Base-by-base conservation (phyloP, 2,888 invertebrate species). In the Drosophila quinaria region DNA sequence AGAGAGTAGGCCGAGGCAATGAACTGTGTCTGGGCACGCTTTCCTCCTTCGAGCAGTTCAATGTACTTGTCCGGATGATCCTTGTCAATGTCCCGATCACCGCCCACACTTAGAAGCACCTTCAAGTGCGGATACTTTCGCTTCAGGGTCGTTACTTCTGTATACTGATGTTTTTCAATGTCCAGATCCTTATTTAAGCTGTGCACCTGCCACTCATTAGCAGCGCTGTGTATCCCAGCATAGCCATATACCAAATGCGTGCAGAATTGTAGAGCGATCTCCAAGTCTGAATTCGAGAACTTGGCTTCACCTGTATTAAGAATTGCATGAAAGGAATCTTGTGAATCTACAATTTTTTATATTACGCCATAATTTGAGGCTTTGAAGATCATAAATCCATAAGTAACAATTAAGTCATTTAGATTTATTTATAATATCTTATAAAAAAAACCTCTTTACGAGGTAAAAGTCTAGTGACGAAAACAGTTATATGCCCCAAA, bases 51-150 rank as follows among this genome's bases (percentile, higher is more conserved):
- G 84, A 96, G 92, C 95, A 96, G 85, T 31, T 94, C 94, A 42
- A 96, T 94, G 89, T 97, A 97, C 87, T 96, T 96, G 72, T 95
- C 94, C 0, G 93, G 91, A 79, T 95, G 10, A 8, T 31, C 94
- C 0, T 93, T 90, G 75, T 95, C 95, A 15, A 93, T 93, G 89
- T 97, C 97, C 39, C 94, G 95, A 75, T 95, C 95, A 2, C 97
- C 97, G 4, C 97, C 97, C 37, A 97, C 94, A 4, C 96, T 95
- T 0, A 97, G 93, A 37, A 97, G 93, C 0, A 96, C 94, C 90
- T 95, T 95, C 41, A 97, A 91, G 11, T 94, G 95, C 0, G 96
- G 96, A 87, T 94, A 96, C 81, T 95, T 94, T 50, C 93, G 92
- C 91, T 96, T 97, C 69, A 96, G 92, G 76, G 95, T 94, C 0